Evolutionary conservation across 2,113 vertebrate genomes (phyloP), one percentile per base, ranked within the genome.

Genomic region (Promerops cafer): DNA sequence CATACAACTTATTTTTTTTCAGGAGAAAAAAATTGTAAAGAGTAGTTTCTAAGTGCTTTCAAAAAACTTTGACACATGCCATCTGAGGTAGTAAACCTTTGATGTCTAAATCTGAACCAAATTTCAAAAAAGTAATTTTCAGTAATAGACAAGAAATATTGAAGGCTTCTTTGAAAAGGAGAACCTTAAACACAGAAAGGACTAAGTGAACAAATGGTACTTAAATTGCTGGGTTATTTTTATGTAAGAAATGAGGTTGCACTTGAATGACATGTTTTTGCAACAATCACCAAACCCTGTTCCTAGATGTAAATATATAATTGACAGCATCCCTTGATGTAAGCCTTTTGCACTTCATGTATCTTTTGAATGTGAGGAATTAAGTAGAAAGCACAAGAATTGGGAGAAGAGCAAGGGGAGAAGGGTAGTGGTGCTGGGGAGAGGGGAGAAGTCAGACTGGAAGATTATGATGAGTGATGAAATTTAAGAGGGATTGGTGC

Each of bases 331-430:
- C 26, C 30, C 35, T 89, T 70, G 40, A 16, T 47, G 13, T 28
- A 70, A 78, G 22, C 5, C 31, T 63, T 89, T 83, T 57, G 4
- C 18, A 27, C 19, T 72, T 83, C 42, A 7, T 53, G 31, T 35
- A 27, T 22, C 16, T 76, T 52, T 66, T 40, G 16, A 78, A 78
- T 31, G 7, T 39, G 35, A 85, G 74, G 35, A 53, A 64, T 60
- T 50, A 77, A 54, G 28, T 22, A 21, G 28, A 63, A 87, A 54
- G 3, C 7, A 31, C 17, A 49, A 44, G 16, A 78, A 35, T 0
- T 87, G 10, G 1, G 2, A 13, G 5, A 2, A 69, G 17, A 45
- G 21, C 9, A n/a, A n/a, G 2, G 11, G n/a, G 10, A 54, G 47
- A 90, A 54, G 20, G 2, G 7, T 47, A 21, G 11, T 42, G 21